A percentile compares a stretch with the other conserved stretches of the same genome.
phyloP scores from a whole-genome alignment of 1,140 invertebrate species.

The Daktulosphaira vitifoliae region DNA sequence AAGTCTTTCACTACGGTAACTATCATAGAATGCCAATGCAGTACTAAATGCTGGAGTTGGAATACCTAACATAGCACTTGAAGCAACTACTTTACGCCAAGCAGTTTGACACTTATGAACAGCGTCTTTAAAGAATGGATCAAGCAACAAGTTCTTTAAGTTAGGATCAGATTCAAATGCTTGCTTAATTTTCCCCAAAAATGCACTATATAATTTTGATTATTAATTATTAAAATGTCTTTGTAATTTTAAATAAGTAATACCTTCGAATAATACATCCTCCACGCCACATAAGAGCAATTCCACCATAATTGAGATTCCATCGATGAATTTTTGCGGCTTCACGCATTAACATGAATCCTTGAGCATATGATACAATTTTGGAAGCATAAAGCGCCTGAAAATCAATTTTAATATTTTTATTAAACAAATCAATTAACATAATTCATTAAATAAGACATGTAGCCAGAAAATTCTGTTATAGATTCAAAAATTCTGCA shows the following conservation, averaged over 20 bases:
- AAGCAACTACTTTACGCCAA: conserved; percentile 52
- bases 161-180: conserved; percentile 90
- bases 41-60: conserved; percentile 87
- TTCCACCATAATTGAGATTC: conserved; percentile 95
- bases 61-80: conserved; percentile 64
- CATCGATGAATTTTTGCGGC: conserved; percentile 84
- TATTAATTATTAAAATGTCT: neutral
- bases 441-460: neutral
- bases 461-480: no score
- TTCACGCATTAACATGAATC: conserved; percentile 95
- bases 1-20: conserved; percentile 69
- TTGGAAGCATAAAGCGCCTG: conserved; percentile 95
- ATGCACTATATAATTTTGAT: conserved; percentile 34
- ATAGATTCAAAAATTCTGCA: conserved; percentile 42
- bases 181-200: conserved; percentile 88
- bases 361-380: conserved; percentile 98
- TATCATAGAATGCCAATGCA: conserved; percentile 95
- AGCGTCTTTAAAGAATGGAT: conserved; percentile 86
- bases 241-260: neutral
- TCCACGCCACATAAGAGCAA: conserved; percentile 99
- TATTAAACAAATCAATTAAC: neutral
- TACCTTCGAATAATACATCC: conserved; percentile 96
- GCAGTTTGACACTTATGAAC: conserved; percentile 69
- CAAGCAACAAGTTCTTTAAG: conserved; percentile 82
- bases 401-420: conserved; percentile 35